phyloP scores from a whole-genome alignment of 2,888 invertebrate species.

The Lasioglossum zephyrum region DNA sequence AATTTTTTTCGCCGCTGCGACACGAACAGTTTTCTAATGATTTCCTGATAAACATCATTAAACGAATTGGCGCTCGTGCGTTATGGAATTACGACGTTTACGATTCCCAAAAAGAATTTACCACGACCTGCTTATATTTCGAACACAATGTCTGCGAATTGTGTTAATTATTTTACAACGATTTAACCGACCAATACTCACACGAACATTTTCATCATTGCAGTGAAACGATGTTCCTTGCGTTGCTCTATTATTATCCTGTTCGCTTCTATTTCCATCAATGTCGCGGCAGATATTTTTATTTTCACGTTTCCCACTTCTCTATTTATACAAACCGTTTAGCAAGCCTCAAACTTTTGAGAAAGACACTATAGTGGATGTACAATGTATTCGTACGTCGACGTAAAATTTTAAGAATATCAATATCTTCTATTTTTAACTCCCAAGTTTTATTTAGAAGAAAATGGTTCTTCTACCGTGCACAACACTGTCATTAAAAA shows the following conservation, averaged over 20 bases:
- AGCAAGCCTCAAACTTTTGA: not conserved
- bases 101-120: slow-evolving; percentile 20
- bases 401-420: no score
- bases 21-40: not conserved
- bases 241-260: not conserved
- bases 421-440: not conserved
- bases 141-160: not conserved
- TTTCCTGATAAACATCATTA: not conserved
- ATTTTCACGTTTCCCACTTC: not conserved
- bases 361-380: no score
- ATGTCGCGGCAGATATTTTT: not conserved
- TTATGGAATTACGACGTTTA: slow-evolving; percentile 15
- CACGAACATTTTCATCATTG: not conserved
- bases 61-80: no score
- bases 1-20: not conserved
- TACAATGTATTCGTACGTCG: no score
- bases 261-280: not conserved
- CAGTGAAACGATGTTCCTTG: not conserved
- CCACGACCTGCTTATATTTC: not conserved
- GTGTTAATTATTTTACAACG: slow-evolving; percentile 13
- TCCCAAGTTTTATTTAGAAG: not conserved
- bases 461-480: no score
- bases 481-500: not conserved
- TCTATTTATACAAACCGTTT: not conserved
- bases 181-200: slow-evolving; percentile 6